phyloP scores from a whole-genome alignment of 2,797 vertebrate genomes.

The Lacerta agilis region DNA sequence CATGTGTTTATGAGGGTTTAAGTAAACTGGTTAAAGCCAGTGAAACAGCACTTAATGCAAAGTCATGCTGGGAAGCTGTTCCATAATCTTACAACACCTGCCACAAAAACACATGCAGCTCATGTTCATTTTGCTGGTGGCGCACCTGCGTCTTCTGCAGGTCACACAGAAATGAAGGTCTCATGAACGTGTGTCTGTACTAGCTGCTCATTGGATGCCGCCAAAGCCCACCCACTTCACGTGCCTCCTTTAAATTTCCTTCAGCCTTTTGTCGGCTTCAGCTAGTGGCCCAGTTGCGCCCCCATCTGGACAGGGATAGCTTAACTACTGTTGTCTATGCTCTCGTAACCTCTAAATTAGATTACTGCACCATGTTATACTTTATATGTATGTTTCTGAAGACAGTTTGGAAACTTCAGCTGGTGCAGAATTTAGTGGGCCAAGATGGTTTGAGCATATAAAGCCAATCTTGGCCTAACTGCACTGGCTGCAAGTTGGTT shows the following conservation, averaged over 20 bases:
- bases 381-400: too few relatives aligned
- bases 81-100: constrained; percentile 6
- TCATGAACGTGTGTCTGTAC: background rate
- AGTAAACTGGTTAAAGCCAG: constrained; percentile 54
- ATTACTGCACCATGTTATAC: too few relatives aligned
- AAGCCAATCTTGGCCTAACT: too few relatives aligned
- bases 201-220: background rate
- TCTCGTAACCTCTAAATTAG: too few relatives aligned
- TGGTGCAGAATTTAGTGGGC: too few relatives aligned
- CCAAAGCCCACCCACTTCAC: constrained; percentile 1
- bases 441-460: too few relatives aligned
- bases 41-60: constrained; percentile 33
- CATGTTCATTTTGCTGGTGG: background rate
- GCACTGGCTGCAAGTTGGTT: too few relatives aligned
- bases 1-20: constrained; percentile 53
- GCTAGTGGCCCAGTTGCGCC: too few relatives aligned
- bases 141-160: background rate
- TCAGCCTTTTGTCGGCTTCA: background rate
- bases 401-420: too few relatives aligned
- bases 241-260: background rate
- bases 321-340: too few relatives aligned
- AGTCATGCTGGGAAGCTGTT: constrained; percentile 33
- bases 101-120: constrained; percentile 2
- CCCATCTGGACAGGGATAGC: too few relatives aligned
- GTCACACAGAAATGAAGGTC: background rate